Evolutionary conservation across 2,113 vertebrate genomes (phyloP).

Genomic region (Archocentrus centrarchus): DNA sequence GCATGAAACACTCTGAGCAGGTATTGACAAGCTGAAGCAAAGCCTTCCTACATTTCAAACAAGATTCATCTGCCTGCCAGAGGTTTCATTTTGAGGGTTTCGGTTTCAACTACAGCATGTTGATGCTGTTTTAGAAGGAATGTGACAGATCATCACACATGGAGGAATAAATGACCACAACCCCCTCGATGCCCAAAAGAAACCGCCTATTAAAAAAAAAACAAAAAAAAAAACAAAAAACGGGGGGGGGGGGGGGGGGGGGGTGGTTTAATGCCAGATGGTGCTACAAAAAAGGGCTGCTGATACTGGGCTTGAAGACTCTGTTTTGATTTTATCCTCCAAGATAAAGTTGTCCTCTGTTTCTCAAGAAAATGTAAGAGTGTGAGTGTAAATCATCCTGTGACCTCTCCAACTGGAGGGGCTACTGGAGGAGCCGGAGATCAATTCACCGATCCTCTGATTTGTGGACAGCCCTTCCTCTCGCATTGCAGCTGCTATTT

Average conservation of each 20-base stretch:
- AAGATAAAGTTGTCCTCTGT: background rate
- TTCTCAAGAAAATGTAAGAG: background rate
- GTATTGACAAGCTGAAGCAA: constrained; percentile 47
- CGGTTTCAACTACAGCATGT: background rate
- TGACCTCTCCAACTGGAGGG: background rate
- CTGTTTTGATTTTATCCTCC: background rate
- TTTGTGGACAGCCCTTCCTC: too few species aligned
- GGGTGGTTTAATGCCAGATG: background rate
- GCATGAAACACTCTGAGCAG: constrained; percentile 40
- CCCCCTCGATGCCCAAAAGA: background rate
- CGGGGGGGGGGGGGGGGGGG: too few species aligned
- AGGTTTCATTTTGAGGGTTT: constrained; percentile 9
- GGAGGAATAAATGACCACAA: background rate
- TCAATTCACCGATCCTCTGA: background rate
- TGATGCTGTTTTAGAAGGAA: background rate
- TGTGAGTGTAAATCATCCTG: too few species aligned
- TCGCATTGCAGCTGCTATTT: too few species aligned
- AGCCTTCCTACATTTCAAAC: constrained; percentile 15
- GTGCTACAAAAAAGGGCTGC: background rate
- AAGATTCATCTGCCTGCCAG: background rate
- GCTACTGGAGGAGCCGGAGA: background rate
- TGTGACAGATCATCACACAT: background rate
- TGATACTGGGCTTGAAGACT: background rate
- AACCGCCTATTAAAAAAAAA: background rate
- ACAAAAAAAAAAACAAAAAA: too few species aligned